These are phyloP conservation scores for Addax nasomaculatus DNA, from an alignment of 2,113 vertebrate genomes.

Conservation along the genomic window DNA sequence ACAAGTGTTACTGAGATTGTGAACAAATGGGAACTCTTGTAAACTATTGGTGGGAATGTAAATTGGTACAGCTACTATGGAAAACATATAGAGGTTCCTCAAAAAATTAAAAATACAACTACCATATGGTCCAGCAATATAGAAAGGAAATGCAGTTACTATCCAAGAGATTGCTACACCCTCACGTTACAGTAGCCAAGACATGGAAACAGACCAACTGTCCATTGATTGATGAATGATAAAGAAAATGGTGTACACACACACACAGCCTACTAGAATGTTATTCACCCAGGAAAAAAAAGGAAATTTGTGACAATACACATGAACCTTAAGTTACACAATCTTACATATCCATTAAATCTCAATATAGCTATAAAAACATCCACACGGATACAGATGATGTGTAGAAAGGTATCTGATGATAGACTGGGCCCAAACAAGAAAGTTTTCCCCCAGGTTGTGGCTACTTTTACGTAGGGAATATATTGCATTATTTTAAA, in stretches of 20 bases:
- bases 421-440: not conserved
- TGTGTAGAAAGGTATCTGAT: not conserved
- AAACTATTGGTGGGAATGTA: not conserved
- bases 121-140: not conserved
- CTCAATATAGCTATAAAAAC: not conserved
- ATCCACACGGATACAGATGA: not conserved
- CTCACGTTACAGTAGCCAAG: not conserved
- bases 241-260: not conserved
- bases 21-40: not conserved
- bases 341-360: not conserved
- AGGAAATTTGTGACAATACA: not conserved
- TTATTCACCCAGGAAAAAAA: not conserved
- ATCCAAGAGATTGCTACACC: not conserved
- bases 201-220: not conserved
- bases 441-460: not conserved
- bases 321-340: not conserved
- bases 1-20: not conserved
- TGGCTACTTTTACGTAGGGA: not conserved
- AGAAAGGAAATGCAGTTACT: not conserved
- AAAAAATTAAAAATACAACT: not conserved
- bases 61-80: not conserved
- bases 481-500: not conserved
- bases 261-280: not conserved
- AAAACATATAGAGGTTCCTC: not conserved
- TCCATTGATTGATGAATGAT: not conserved